A percentile compares a stretch with the other conserved stretches of the same genome.
These are phyloP conservation scores for Alethe diademata DNA, from an alignment of 2,113 vertebrate genomes.

Conservation along the genomic window DNA sequence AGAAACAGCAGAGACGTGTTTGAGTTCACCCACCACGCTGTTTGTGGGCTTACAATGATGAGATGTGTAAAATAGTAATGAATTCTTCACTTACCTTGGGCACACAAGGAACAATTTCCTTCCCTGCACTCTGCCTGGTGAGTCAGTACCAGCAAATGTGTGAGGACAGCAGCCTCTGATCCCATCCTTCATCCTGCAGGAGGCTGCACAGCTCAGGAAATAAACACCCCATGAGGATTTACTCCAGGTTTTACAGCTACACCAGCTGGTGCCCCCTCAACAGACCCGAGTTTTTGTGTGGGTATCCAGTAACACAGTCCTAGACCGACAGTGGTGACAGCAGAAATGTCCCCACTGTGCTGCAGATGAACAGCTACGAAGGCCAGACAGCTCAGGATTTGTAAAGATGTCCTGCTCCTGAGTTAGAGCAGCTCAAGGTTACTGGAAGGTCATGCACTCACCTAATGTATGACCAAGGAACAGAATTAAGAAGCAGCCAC, in stretches of 20 bases:
- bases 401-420: neutral
- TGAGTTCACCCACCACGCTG: neutral
- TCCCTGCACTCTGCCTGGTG: neutral
- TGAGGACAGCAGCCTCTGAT: neutral
- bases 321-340: neutral
- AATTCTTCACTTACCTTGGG: neutral
- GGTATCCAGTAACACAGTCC: neutral
- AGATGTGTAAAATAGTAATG: neutral
- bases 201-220: neutral
- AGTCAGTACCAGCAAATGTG: fast-evolving
- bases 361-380: neutral
- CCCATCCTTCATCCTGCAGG: no score
- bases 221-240: neutral
- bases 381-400: neutral
- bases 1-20: neutral
- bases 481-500: neutral
- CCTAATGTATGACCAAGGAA: neutral
- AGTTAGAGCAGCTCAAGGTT: neutral
- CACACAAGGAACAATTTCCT: neutral
- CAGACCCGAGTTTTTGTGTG: fast-evolving
- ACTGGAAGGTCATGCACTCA: neutral
- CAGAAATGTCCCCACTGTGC: fast-evolving
- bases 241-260: neutral
- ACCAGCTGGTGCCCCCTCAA: neutral
- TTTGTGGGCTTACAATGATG: neutral